phyloP scores from a whole-genome alignment of 1,140 invertebrate species.

The Ruditapes philippinarum region DNA sequence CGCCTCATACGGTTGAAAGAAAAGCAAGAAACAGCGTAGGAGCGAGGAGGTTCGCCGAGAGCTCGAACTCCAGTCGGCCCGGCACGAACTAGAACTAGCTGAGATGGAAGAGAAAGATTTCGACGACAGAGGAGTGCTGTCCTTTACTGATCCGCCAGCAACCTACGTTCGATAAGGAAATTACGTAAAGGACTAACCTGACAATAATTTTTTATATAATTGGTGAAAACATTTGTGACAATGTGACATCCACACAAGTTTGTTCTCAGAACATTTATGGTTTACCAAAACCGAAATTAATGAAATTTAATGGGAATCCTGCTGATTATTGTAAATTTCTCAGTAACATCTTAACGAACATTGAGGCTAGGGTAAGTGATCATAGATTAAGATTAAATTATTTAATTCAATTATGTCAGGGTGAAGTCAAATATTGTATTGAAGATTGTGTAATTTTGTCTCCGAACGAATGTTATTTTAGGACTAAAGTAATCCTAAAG shows the following conservation, averaged over 20 bases:
- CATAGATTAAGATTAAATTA: slow-evolving; percentile 49
- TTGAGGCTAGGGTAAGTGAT: slow-evolving; percentile 33
- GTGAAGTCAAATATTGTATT: slow-evolving; percentile 41
- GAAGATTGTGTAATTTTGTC: slow-evolving; percentile 65
- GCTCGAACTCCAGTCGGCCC: not conserved
- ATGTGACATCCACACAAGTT: not conserved
- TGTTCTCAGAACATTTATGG: not conserved
- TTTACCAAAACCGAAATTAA: slow-evolving; percentile 32
- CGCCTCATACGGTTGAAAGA: not conserved
- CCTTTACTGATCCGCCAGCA: not conserved
- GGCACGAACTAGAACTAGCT: not conserved
- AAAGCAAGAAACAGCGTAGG: not conserved
- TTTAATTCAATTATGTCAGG: slow-evolving; percentile 62
- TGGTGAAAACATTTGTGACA: not conserved
- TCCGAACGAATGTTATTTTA: slow-evolving; percentile 20
- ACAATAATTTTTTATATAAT: not conserved
- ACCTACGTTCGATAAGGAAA: not conserved
- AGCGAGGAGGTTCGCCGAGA: not conserved
- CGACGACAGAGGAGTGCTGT: not conserved
- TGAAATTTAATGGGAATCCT: slow-evolving; percentile 18
- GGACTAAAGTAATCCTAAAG: slow-evolving; percentile 42
- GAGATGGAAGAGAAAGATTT: not conserved
- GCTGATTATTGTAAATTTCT: slow-evolving; percentile 41
- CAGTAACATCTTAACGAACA: slow-evolving; percentile 30
- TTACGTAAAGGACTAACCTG: not conserved